Evolutionary conservation across 1,140 invertebrate species (phyloP), one percentile per base, ranked within the genome.

Genomic region (Drosophila nikananu): DNA sequence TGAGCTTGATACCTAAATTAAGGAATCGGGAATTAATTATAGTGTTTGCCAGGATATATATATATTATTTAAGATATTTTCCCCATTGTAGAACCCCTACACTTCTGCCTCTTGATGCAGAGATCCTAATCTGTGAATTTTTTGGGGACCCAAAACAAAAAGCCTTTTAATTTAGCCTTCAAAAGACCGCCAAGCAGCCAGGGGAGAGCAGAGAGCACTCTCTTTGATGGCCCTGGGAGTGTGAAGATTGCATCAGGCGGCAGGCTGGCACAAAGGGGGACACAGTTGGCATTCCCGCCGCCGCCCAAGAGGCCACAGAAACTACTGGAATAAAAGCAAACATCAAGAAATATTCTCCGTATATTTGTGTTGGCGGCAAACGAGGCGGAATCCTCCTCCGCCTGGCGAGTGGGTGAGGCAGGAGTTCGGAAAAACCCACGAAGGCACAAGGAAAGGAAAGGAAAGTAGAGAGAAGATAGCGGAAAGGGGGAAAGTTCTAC

Each of bases 1-100:
- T 54, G 95, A 96, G 92, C 96, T 96, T 46, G 95, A 95, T 89
- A 96, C 95, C 96, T 96, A 93, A 44, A 61, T 32, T 23, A 6
- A 19, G 23, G 23, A 49, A 49, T 49, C 10, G 46, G 48, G 21
- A 41, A 61, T 62, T 19, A 48, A 23, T 32, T 6, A 17, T 4
- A 52, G 39, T 27, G 41, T 39, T 51, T 23, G 21, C n/a, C 1
- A 10, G 1, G 7, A 51, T n/a, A 59, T 6, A 25, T 6, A 25
- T 15, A 21, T 21, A 10, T 12, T 10, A 30, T 25, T 54, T n/a
- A 5, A 21, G 25, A 17, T 13, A 23, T 8, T 60, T 30, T 10
- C 32, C 21, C 32, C 19, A 1, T 10, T 37, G 19, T 13, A 13
- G 46, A 23, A 23, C 25, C 23, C 15, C n/a, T n/a, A 23, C 32